Conservation (phyloP, 1,140 invertebrate species). For the Planococcus citri region DNA sequence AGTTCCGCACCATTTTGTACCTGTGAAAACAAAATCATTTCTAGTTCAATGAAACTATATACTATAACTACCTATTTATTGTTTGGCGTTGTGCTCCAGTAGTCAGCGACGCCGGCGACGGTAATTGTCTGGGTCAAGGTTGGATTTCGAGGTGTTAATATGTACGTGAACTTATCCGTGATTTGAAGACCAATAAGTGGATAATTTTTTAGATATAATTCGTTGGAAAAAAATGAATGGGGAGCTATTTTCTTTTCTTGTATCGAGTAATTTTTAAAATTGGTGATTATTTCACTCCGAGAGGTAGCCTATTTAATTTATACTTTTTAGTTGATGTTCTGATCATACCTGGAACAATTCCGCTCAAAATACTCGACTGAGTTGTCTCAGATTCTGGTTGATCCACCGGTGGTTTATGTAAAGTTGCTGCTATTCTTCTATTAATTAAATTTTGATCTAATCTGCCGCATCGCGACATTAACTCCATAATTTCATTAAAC, state of each 20-base stretch:
- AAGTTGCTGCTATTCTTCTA: not conserved
- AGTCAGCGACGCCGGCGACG: no score
- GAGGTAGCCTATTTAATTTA: no score
- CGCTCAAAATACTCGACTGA: not conserved
- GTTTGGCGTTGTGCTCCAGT: not conserved
- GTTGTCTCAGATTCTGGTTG: not conserved
- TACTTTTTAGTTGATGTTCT: no score
- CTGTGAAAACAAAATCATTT: slow-evolving; percentile 35
- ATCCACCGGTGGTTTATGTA: not conserved
- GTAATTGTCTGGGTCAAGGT: not conserved
- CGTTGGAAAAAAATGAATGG: no score
- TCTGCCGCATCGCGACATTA: slow-evolving; percentile 55
- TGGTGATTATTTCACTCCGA: no score
- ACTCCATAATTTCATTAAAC: slow-evolving; percentile 55
- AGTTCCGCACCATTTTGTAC: slow-evolving; percentile 80
- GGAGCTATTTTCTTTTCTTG: no score
- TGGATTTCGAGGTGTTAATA: not conserved
- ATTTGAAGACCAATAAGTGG: no score
- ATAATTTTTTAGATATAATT: no score
- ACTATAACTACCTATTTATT: no score
- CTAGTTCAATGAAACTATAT: not conserved
- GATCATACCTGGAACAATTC: not conserved
- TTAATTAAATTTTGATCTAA: not conserved
- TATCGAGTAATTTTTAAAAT: no score
- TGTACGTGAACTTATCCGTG: no score